phyloP scores from a whole-genome alignment of 2,797 vertebrate genomes.

The Gallinago nigripennis region DNA sequence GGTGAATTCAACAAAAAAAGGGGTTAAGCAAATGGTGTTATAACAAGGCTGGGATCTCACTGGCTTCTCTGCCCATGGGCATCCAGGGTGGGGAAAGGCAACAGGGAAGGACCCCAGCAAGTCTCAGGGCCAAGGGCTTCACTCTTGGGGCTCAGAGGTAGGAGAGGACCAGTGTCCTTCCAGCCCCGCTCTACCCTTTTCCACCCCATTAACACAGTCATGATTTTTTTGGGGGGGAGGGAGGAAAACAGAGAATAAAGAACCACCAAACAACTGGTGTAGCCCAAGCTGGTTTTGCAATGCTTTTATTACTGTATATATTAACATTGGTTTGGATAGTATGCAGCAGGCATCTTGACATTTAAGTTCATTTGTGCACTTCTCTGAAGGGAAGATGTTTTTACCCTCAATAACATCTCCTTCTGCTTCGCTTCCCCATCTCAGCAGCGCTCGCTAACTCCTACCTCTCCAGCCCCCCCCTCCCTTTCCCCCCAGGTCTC shows the following conservation, averaged over 20 bases:
- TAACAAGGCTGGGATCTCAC: accelerated
- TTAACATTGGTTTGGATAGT: conserved; percentile 68
- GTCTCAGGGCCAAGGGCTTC: accelerated
- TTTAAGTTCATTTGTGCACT: conserved; percentile 70
- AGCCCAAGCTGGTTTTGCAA: conserved; percentile 65
- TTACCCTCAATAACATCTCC: background rate
- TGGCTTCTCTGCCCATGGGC: background rate
- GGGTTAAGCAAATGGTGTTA: no score
- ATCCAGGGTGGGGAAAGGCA: no score
- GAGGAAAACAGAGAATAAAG: background rate
- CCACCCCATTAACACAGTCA: accelerated
- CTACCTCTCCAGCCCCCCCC: background rate
- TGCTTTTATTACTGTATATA: conserved; percentile 73
- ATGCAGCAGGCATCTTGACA: conserved; percentile 69
- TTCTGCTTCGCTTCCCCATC: background rate
- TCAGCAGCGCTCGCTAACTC: background rate
- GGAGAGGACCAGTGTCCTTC: background rate
- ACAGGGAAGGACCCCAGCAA: no score
- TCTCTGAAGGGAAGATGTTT: conserved; percentile 42
- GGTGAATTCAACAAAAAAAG: background rate
- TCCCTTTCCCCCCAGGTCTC: background rate
- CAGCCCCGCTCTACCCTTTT: background rate
- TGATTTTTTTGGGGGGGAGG: background rate
- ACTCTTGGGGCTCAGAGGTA: background rate
- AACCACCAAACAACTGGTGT: conserved; percentile 34